Evolutionary conservation across 2,797 vertebrate species (phyloP).

Genomic region (Cetoscarus ocellatus): DNA sequence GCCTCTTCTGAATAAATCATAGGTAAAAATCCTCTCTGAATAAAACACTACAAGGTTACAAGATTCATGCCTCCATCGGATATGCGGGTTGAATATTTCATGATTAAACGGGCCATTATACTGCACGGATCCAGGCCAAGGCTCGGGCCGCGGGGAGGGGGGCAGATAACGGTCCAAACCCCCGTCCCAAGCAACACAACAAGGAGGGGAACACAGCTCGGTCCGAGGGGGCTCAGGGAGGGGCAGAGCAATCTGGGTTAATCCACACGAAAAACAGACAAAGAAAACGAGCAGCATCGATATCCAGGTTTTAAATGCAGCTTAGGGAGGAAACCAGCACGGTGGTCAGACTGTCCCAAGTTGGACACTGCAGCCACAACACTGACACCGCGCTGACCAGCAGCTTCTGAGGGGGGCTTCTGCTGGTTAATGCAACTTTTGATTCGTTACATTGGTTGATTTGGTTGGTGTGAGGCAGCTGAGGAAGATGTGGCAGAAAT

Average conservation of each 20-base stretch:
- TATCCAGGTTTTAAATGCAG: neutral
- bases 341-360: conserved; percentile 17
- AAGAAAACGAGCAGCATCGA: conserved; percentile 52
- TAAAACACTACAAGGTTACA: conserved; percentile 64
- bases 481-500: conserved; percentile 5
- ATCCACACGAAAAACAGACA: conserved; percentile 70
- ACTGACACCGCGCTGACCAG: conserved; percentile 21
- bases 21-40: conserved; percentile 61
- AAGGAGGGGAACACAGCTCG: conserved; percentile 39
- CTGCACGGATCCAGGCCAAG: conserved; percentile 80
- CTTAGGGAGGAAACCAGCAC: conserved; percentile 15
- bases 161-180: conserved; percentile 80
- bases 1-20: conserved; percentile 76
- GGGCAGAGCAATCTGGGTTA: conserved; percentile 76
- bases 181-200: conserved; percentile 64
- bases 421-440: neutral
- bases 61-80: conserved; percentile 62
- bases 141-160: conserved; percentile 65
- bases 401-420: neutral
- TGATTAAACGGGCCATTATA: conserved; percentile 78
- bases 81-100: conserved; percentile 82
- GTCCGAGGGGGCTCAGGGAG: conserved; percentile 65
- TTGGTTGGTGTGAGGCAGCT: neutral
- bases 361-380: conserved; percentile 45
- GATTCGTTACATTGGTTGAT: neutral